Evolutionary conservation across 92 coral and sea anemone genomes (phyloP), one percentile per base, ranked within the genome.

Genomic region (Paramuricea clavata): DNA sequence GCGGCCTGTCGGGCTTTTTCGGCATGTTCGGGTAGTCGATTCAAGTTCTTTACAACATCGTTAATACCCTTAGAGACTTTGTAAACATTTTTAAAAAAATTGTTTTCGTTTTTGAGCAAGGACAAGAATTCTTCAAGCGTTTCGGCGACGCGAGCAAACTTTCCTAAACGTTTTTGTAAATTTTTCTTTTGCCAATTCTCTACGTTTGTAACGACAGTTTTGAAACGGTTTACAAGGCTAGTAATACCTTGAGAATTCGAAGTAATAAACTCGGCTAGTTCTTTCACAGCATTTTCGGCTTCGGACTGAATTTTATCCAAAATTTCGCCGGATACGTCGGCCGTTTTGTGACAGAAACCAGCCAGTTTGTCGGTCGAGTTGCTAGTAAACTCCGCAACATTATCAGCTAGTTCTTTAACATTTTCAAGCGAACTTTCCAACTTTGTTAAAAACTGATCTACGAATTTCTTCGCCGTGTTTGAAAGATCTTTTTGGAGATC

Each of bases 181-280:
- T 92, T 96, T 56, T 91, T 90, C 12, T 82, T 77, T 88, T 94
- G 92, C 99, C 99, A 96, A 27, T 79, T 78, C 62, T 96, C 98
- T 21, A 95, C 95, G 17, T 93, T 91, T 13, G 93, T 83, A 33
- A 96, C 93, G 73, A 94, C 93, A n/a, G 74, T 59, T 71, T 94
- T 96, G 23, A 96, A 83, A 57, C 90, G 90, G 5, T 70, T 35
- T 42, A 92, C 95, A 83, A 96, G 83, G 15, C 62, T 88, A 10
- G 88, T 77, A 3, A 94, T 80, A 15, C 86, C 91, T 31, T 68
- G 60, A 1, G 94, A 90, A 41, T 94, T 91, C 31, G 96, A 93
- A 12, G 95, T 95, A 61, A 96, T 91, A 64, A 94, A 96, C 16
- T 88, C 59, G 2, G 88, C 86, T 16, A 96, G 83, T 36, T 91